Evolutionary conservation across 2,888 invertebrate species (phyloP).

Genomic region (Chrysolina americana): DNA sequence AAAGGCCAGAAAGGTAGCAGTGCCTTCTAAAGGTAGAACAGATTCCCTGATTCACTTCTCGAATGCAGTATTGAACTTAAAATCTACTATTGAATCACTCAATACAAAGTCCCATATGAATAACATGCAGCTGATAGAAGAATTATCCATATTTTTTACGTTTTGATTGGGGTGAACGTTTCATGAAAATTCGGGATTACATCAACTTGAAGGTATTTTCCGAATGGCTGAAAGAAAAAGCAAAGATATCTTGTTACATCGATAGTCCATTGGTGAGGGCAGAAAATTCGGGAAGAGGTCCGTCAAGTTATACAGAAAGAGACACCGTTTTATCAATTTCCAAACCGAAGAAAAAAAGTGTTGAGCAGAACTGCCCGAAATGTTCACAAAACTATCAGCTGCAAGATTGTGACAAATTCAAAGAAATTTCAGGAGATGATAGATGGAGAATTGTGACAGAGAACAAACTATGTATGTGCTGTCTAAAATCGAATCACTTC

Average conservation of each 20-base stretch:
- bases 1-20: constrained; percentile 1
- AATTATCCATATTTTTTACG: constrained; percentile 3
- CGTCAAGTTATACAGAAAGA: no score
- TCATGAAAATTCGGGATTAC: no score
- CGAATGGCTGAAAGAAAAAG: no score
- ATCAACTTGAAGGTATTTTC: no score
- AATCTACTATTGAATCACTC: neutral
- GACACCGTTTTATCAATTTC: no score
- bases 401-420: neutral
- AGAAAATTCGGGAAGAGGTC: no score
- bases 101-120: constrained; percentile 1
- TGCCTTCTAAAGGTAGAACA: neutral
- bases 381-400: neutral
- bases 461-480: constrained; percentile 13
- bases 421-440: constrained; percentile 1
- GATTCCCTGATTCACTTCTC: constrained; percentile 3
- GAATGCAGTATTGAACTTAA: constrained; percentile 6
- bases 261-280: no score
- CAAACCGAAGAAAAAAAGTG: no score
- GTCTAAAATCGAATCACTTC: constrained; percentile 1
- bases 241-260: no score
- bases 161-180: neutral
- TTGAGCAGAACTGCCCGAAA: no score
- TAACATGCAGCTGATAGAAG: neutral
- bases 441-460: constrained; percentile 7